Conservation (phyloP, 2,113 vertebrate species). For the Bos indicus region DNA sequence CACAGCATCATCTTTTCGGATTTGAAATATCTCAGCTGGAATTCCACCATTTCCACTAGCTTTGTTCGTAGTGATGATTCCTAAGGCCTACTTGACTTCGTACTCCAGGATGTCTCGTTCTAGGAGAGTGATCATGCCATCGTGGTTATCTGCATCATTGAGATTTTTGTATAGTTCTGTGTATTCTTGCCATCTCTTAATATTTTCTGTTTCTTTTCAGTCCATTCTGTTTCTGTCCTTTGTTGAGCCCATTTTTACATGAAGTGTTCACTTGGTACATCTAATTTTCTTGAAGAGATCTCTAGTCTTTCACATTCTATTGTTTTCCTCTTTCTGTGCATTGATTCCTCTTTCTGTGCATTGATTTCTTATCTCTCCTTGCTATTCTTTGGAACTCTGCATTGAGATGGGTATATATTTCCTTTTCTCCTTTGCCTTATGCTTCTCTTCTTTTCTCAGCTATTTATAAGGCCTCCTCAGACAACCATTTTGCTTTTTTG, state of each 20-base stretch:
- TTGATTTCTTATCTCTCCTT: not conserved
- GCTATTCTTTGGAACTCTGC: not conserved
- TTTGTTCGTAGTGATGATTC: not conserved
- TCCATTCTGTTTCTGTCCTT: not conserved
- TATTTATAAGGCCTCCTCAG: not conserved
- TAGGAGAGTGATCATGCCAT: not conserved
- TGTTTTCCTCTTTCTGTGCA: not conserved
- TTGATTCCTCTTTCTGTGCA: not conserved
- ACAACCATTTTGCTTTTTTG: not conserved
- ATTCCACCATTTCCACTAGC: not conserved
- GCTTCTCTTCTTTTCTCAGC: not conserved
- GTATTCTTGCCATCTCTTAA: not conserved
- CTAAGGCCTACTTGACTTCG: not conserved
- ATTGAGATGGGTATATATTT: not conserved
- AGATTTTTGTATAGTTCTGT: not conserved
- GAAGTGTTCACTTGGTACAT: not conserved
- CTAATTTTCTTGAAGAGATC: not conserved
- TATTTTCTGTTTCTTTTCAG: not conserved
- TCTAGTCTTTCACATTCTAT: not conserved
- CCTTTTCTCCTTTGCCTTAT: not conserved
- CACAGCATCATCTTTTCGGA: not conserved
- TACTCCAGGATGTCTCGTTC: not conserved
- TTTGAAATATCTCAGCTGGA: not conserved
- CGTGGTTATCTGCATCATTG: not conserved
- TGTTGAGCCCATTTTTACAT: not conserved